phyloP scores from a whole-genome alignment of 2,797 vertebrate species.

The Allobates femoralis region DNA sequence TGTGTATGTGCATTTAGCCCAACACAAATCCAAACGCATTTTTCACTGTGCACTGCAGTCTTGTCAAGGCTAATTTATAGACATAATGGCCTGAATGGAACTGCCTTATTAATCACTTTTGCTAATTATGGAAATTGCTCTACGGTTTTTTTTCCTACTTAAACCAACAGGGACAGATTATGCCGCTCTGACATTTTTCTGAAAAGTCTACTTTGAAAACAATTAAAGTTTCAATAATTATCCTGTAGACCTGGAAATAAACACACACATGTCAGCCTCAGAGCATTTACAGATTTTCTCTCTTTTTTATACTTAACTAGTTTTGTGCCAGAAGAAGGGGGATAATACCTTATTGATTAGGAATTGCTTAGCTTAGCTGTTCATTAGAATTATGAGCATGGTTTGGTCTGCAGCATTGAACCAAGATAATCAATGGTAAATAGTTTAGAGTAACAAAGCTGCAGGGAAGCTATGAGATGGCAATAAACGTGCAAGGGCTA shows the following conservation, averaged over 20 bases:
- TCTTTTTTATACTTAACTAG: constrained; percentile 22
- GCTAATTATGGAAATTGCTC: constrained; percentile 64
- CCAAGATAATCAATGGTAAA: constrained; percentile 49
- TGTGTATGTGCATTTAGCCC: constrained; percentile 55
- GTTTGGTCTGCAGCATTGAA: constrained; percentile 39
- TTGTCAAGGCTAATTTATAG: constrained; percentile 64
- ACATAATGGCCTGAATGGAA: constrained; percentile 61
- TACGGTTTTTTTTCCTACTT: constrained; percentile 25
- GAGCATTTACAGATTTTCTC: neutral
- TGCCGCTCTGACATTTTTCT: constrained; percentile 57
- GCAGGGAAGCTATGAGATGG: constrained; percentile 11
- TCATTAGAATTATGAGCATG: constrained; percentile 41
- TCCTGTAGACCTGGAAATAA: constrained; percentile 1
- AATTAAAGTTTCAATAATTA: constrained; percentile 42
- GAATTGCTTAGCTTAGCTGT: constrained; percentile 48
- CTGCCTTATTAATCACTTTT: constrained; percentile 63
- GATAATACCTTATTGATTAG: constrained; percentile 34
- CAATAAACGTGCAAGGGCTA: neutral
- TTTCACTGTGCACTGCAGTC: constrained; percentile 52
- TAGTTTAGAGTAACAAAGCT: constrained; percentile 39
- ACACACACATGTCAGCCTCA: constrained; percentile 4
- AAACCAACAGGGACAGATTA: constrained; percentile 61
- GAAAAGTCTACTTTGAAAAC: constrained; percentile 51
- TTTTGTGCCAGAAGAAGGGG: constrained; percentile 4
- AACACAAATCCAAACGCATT: constrained; percentile 51